Evolutionary conservation across 2,797 vertebrate genomes (phyloP).

Genomic region (Neopelma chrysocephalum): DNA sequence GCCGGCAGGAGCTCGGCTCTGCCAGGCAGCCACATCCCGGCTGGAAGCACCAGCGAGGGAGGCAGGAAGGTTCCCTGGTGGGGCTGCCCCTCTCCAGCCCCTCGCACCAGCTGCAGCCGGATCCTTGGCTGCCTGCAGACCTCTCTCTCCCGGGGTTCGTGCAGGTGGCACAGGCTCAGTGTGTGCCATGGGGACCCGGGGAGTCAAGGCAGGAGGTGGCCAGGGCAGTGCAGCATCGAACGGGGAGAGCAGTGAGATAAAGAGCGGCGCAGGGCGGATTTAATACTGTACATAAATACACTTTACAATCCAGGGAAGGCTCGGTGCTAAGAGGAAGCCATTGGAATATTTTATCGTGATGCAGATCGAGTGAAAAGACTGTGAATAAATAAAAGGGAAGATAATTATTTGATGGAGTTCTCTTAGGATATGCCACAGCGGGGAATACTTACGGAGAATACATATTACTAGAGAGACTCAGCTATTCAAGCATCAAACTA

Average conservation of each 20-base stretch:
- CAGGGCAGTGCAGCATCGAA: not conserved
- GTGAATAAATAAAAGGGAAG: conserved; percentile 80
- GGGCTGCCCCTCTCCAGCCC: not conserved
- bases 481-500: conserved; percentile 75
- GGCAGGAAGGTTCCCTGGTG: not conserved
- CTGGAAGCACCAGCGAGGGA: not conserved
- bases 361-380: conserved; percentile 80
- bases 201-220: not conserved
- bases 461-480: conserved; percentile 72
- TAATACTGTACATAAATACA: conserved; percentile 77
- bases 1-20: not conserved
- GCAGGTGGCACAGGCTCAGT: rapidly evolving
- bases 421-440: conserved; percentile 78
- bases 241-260: conserved; percentile 1
- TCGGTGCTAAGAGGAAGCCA: conserved; percentile 69
- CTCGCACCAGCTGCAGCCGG: rapidly evolving
- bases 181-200: rapidly evolving
- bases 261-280: conserved; percentile 39
- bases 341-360: conserved; percentile 80
- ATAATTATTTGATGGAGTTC: conserved; percentile 83
- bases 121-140: not conserved
- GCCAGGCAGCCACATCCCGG: not conserved
- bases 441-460: conserved; percentile 78
- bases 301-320: conserved; percentile 74
- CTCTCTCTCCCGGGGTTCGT: not conserved